Evolutionary conservation across 2,113 vertebrate genomes (phyloP).

Genomic region (Taxidea taxus): DNA sequence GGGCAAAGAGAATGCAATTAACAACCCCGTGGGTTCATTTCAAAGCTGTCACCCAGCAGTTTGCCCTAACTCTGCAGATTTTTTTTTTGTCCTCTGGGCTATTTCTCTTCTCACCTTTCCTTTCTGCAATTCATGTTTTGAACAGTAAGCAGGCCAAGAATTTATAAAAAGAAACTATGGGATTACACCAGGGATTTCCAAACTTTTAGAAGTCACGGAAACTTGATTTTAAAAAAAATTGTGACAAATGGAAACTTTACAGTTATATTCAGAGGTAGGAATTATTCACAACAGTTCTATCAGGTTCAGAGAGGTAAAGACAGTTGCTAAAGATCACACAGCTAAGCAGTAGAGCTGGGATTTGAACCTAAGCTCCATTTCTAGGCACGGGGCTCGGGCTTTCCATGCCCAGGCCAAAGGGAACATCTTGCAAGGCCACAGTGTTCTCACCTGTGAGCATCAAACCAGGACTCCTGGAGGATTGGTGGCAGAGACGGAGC

Average conservation of each 20-base stretch:
- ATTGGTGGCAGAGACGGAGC: not conserved
- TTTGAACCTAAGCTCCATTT: constrained; percentile 1
- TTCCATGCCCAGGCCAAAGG: too few relatives aligned
- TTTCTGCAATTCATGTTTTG: constrained; percentile 76
- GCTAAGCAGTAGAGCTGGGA: not conserved
- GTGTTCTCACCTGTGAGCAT: rapidly evolving
- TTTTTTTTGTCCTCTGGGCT: constrained; percentile 50
- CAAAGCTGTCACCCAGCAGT: constrained; percentile 78
- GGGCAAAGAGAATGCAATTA: constrained; percentile 86
- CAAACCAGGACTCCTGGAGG: not conserved
- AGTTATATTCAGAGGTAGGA: not conserved
- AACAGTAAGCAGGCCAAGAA: constrained; percentile 65
- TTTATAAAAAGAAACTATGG: constrained; percentile 53
- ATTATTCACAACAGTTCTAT: not conserved
- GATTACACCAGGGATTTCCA: not conserved
- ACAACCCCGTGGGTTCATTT: constrained; percentile 81
- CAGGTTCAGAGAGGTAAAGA: not conserved
- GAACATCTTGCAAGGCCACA: not conserved
- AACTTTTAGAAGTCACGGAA: not conserved
- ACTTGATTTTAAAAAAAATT: not conserved
- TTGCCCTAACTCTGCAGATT: constrained; percentile 57
- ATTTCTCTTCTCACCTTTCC: constrained; percentile 74
- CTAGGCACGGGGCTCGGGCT: not conserved
- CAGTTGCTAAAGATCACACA: not conserved
- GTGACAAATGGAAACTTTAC: not conserved